These are phyloP conservation scores for Drosophila eohydei DNA, from an alignment of 2,888 invertebrate genomes.

Conservation along the genomic window DNA sequence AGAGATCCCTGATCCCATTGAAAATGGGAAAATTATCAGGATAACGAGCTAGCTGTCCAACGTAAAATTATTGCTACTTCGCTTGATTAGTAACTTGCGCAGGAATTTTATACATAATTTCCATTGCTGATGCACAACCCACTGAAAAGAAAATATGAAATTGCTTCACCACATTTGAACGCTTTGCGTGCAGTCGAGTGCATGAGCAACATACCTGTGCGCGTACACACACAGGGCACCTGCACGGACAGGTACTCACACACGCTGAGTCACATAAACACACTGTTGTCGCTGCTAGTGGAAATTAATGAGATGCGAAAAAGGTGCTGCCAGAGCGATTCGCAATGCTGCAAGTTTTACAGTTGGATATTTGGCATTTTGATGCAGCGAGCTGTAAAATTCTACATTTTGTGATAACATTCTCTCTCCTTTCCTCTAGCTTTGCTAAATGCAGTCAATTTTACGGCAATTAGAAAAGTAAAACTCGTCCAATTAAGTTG, in stretches of 20 bases:
- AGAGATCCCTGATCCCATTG: too few species aligned
- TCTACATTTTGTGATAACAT: slow-evolving; percentile 31
- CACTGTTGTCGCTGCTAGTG: slow-evolving; percentile 36
- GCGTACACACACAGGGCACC: slow-evolving; percentile 3
- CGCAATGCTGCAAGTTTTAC: slow-evolving; percentile 32
- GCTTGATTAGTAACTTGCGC: background rate
- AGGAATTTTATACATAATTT: background rate
- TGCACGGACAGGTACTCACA: slow-evolving; percentile 22
- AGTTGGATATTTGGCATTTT: slow-evolving; percentile 57
- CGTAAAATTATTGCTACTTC: background rate
- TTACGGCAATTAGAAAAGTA: background rate
- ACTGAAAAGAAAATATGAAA: slow-evolving; percentile 3
- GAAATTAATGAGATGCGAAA: slow-evolving; percentile 74
- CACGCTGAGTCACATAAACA: slow-evolving; percentile 6
- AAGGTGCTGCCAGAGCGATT: slow-evolving; percentile 53
- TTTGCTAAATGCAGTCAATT: slow-evolving; percentile 28
- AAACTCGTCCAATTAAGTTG: background rate
- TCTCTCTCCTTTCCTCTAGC: background rate
- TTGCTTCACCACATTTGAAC: slow-evolving; percentile 8
- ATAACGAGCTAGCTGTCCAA: too few species aligned
- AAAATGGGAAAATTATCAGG: background rate
- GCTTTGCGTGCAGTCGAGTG: slow-evolving; percentile 64
- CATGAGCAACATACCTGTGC: slow-evolving; percentile 60
- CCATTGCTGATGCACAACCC: background rate
- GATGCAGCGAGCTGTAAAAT: slow-evolving; percentile 67